Percentiles rank a stretch among this genome's conserved stretches.
Conservation (phyloP, 23 tunicate genomes). For the Clavelina lepadiformis region DNA sequence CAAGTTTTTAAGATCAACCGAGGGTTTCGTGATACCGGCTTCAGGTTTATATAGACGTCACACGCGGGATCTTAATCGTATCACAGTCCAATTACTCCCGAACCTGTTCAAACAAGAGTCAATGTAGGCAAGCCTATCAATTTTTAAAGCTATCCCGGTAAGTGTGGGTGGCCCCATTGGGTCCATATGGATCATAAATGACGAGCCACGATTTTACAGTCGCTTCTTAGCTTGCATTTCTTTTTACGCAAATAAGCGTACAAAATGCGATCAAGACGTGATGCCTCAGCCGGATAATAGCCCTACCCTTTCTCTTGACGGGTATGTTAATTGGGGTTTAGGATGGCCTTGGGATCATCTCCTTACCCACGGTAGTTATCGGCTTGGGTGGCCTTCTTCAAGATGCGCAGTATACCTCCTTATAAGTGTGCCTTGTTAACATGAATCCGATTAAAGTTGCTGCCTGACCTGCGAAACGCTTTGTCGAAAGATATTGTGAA, state of each 20-base stretch:
- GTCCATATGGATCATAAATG: too few species aligned
- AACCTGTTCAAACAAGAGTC: not conserved
- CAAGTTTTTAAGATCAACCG: too few species aligned
- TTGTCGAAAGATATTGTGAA: too few species aligned
- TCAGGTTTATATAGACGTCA: too few species aligned
- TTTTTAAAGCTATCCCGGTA: not conserved
- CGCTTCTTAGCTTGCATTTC: not conserved
- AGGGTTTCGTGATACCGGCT: too few species aligned
- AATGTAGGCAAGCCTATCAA: not conserved
- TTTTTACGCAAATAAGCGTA: not conserved
- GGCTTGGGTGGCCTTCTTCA: not conserved
- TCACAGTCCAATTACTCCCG: not conserved
- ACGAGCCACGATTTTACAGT: too few species aligned
- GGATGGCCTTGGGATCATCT: not conserved
- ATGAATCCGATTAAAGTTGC: too few species aligned
- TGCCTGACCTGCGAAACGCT: too few species aligned
- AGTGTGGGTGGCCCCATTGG: constrained; percentile 1
- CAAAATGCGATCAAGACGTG: not conserved
- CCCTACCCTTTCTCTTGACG: not conserved
- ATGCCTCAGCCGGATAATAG: not conserved
- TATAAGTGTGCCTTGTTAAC: too few species aligned
- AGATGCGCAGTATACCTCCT: too few species aligned
- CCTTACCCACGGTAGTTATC: not conserved
- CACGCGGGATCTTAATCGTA: too few species aligned
- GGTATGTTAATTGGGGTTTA: constrained; percentile 1